Evolutionary conservation across 2,888 invertebrate genomes (phyloP).

Genomic region (Amblyjoppa proteus): DNA sequence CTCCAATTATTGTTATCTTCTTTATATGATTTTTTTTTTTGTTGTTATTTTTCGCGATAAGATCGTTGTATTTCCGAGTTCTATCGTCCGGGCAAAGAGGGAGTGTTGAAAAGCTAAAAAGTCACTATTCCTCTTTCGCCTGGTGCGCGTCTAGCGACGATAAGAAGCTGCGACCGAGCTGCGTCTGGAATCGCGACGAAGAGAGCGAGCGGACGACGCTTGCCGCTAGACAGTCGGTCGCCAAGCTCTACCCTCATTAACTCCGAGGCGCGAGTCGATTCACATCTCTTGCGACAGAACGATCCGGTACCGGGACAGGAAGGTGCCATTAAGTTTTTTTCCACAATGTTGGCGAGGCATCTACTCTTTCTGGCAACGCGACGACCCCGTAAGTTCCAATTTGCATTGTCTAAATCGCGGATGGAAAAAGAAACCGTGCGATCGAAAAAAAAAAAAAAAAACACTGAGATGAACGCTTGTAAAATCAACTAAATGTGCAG

Average conservation of each 20-base stretch:
- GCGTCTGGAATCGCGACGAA: slow-evolving; percentile 6
- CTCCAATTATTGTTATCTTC: not conserved
- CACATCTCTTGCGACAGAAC: not conserved
- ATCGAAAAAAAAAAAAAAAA: not conserved
- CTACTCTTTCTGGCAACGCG: slow-evolving; percentile 83
- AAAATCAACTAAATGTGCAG: too few relatives aligned
- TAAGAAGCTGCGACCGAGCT: slow-evolving; percentile 30
- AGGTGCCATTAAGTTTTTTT: slow-evolving; percentile 35
- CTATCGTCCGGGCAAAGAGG: not conserved
- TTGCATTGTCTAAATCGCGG: not conserved
- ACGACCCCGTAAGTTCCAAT: slow-evolving; percentile 80
- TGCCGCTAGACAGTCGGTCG: slow-evolving; percentile 82
- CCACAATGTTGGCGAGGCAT: slow-evolving; percentile 82
- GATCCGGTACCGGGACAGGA: not conserved
- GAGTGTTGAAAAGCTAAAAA: not conserved
- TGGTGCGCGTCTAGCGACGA: slow-evolving; percentile 13
- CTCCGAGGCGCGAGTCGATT: slow-evolving; percentile 34
- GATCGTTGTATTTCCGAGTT: not conserved
- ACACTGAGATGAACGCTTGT: too few relatives aligned
- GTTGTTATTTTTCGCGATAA: slow-evolving; percentile 10
- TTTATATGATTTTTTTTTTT: not conserved
- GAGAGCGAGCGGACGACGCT: slow-evolving; percentile 70
- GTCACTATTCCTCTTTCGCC: not conserved
- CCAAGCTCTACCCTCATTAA: slow-evolving; percentile 68
- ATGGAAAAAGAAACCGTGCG: not conserved